Percentiles rank a stretch among this genome's conserved stretches.
Evolutionary conservation across 2,888 invertebrate genomes (phyloP).

Genomic region (Zonitis immaculata): DNA sequence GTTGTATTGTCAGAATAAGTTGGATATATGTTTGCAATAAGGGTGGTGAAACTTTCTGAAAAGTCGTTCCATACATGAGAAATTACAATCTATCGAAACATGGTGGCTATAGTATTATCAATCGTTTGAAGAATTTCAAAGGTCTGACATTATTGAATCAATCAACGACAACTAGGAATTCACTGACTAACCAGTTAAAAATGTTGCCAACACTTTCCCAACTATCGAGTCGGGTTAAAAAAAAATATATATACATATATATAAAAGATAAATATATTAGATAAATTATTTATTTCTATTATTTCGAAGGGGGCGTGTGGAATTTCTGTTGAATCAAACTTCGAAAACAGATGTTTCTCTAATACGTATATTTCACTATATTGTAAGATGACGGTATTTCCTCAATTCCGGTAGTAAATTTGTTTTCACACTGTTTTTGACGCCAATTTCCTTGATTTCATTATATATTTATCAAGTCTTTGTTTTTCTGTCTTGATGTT

Average conservation of each 20-base stretch:
- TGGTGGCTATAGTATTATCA: neutral
- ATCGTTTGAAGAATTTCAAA: neutral
- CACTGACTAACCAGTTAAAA: neutral
- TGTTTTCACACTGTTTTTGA: neutral
- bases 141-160: neutral
- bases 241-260: too few relatives aligned
- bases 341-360: neutral
- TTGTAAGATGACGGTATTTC: neutral
- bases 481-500: too few relatives aligned
- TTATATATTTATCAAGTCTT: neutral
- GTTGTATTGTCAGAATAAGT: neutral
- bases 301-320: too few relatives aligned
- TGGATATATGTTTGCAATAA: neutral
- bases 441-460: neutral
- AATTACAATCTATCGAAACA: slow-evolving; percentile 9
- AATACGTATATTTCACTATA: too few relatives aligned
- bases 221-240: neutral
- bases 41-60: slow-evolving; percentile 3
- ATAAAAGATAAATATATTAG: too few relatives aligned
- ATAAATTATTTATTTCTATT: too few relatives aligned
- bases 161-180: neutral
- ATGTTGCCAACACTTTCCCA: neutral
- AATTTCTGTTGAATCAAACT: neutral
- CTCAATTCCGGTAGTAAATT: neutral
- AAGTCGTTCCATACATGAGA: slow-evolving; percentile 17